These are phyloP conservation scores for Gavialis gangeticus DNA, from an alignment of 2,113 vertebrate genomes.

Conservation along the genomic window DNA sequence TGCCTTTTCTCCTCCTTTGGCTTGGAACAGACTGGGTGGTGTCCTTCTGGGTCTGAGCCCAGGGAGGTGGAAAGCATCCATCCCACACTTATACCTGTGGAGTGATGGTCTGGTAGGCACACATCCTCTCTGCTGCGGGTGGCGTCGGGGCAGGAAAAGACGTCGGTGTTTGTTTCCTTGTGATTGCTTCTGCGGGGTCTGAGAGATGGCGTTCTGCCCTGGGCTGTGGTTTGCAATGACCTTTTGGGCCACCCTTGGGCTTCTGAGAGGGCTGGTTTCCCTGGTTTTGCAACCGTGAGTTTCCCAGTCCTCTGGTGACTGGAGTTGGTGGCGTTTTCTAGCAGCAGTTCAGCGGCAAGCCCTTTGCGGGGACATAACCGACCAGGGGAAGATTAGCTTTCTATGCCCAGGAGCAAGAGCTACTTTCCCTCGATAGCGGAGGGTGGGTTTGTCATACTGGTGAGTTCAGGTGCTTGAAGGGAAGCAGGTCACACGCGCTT, in stretches of 20 bases:
- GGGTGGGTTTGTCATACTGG: background rate
- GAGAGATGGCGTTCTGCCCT: background rate
- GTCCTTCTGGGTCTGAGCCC: no score
- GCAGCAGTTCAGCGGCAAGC: background rate
- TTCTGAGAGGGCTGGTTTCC: background rate
- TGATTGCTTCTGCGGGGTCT: background rate
- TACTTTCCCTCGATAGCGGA: fast-evolving
- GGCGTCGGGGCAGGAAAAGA: no score
- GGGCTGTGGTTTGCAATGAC: background rate
- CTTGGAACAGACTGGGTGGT: no score
- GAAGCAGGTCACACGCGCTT: background rate
- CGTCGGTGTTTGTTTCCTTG: background rate
- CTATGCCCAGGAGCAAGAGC: background rate
- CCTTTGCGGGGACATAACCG: background rate
- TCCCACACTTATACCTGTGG: no score
- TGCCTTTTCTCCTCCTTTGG: no score
- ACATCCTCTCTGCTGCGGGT: background rate
- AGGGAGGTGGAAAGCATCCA: no score
- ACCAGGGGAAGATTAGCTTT: no score
- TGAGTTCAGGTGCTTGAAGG: background rate
- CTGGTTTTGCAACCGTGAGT: background rate
- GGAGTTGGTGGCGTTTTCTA: background rate
- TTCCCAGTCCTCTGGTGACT: background rate
- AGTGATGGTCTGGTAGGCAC: no score
- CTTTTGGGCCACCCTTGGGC: background rate